A percentile compares a stretch with the other conserved stretches of the same genome.
phyloP scores from a whole-genome alignment of 2,113 vertebrate genomes.

The Carlito syrichta region DNA sequence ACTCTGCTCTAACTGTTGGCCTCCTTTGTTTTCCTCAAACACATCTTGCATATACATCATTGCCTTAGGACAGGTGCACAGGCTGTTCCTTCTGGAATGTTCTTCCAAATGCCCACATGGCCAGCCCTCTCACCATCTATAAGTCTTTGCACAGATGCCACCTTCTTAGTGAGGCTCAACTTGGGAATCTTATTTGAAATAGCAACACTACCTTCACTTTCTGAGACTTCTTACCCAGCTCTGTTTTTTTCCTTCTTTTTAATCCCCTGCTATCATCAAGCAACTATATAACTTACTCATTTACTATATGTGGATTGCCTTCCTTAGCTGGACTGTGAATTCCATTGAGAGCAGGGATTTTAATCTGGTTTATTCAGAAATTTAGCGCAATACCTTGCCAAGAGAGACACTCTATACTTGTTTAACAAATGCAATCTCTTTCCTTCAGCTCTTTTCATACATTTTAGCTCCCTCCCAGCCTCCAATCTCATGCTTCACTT shows the following conservation, averaged over 20 bases:
- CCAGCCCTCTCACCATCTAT: neutral
- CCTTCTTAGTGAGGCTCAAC: neutral
- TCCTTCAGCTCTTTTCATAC: neutral
- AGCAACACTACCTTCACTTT: neutral
- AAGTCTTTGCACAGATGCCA: neutral
- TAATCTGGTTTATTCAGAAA: neutral
- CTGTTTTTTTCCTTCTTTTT: neutral
- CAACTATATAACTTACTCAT: neutral
- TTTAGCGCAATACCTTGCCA: neutral
- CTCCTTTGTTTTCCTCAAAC: neutral
- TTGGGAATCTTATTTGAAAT: neutral
- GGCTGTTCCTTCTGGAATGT: neutral
- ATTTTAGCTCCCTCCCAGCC: neutral
- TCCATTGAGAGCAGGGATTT: neutral
- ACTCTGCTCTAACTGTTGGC: too few species aligned
- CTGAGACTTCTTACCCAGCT: neutral
- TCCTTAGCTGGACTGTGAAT: neutral
- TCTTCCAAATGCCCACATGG: neutral
- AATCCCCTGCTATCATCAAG: neutral
- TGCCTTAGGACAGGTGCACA: neutral
- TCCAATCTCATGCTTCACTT: neutral
- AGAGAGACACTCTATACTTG: neutral
- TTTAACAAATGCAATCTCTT: neutral
- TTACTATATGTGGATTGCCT: neutral
- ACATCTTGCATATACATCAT: neutral